These are phyloP conservation scores for Acrossocheilus wenchowensis DNA, from an alignment of 2,797 vertebrate species.

Conservation along the genomic window DNA sequence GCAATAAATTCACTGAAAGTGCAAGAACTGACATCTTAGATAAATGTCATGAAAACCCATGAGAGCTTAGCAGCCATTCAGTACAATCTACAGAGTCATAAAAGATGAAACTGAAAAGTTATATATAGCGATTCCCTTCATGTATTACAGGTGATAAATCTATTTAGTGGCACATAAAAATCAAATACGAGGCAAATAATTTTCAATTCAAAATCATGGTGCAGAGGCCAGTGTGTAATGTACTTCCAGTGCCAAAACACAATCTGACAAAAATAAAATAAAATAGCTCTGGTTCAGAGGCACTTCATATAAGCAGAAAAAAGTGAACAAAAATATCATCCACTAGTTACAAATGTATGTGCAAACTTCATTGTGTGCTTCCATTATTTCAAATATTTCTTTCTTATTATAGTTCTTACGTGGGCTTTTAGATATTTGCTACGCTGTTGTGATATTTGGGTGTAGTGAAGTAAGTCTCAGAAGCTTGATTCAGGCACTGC, in stretches of 20 bases:
- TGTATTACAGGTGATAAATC: background rate
- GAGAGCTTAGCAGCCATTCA: constrained; percentile 60
- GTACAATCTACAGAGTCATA: constrained; percentile 50
- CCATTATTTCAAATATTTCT: background rate
- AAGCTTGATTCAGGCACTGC: constrained; percentile 90
- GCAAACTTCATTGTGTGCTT: constrained; percentile 3
- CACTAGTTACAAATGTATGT: constrained; percentile 12
- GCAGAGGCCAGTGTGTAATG: constrained; percentile 12
- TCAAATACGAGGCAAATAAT: background rate
- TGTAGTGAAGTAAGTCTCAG: constrained; percentile 70
- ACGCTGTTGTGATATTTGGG: constrained; percentile 67
- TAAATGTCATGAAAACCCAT: background rate
- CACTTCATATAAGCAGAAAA: constrained; percentile 68
- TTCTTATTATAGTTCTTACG: background rate
- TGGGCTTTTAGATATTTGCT: background rate
- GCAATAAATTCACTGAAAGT: constrained; percentile 53
- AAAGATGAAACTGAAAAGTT: constrained; percentile 21
- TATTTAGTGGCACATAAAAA: constrained; percentile 22
- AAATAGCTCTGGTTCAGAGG: constrained; percentile 67
- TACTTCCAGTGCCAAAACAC: constrained; percentile 14
- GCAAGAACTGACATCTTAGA: constrained; percentile 49
- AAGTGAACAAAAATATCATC: constrained; percentile 29
- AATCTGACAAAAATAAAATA: background rate
- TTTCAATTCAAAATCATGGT: constrained; percentile 1
- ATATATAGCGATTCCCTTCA: constrained; percentile 26